Conservation (phyloP, 1,140 invertebrate species). For the Stratiolaelaps scimitus region DNA sequence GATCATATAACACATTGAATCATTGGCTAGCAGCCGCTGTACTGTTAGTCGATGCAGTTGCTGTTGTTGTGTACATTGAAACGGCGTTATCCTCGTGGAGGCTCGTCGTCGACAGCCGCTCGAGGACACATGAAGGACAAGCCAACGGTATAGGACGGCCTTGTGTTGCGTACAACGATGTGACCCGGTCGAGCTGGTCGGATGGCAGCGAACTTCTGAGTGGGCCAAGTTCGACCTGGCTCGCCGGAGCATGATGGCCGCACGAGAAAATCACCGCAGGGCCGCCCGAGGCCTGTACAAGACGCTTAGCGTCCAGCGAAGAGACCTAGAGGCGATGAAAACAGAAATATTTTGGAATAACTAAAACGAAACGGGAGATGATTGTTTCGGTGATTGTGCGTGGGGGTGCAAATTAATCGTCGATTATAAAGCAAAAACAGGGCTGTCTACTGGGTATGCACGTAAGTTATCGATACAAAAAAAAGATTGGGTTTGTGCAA, state of each 20-base stretch:
- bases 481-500: too few relatives aligned
- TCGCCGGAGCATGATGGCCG: slow-evolving; percentile 3
- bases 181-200: slow-evolving; percentile 6
- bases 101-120: background rate
- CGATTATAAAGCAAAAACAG: too few relatives aligned
- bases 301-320: slow-evolving; percentile 15
- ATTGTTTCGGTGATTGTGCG: too few relatives aligned
- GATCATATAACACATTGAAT: too few relatives aligned
- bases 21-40: too few relatives aligned
- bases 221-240: background rate
- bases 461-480: too few relatives aligned
- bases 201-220: background rate
- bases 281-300: background rate
- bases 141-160: slow-evolving; percentile 3
- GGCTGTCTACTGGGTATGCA: too few relatives aligned
- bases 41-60: background rate
- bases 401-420: too few relatives aligned
- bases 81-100: background rate
- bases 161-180: background rate
- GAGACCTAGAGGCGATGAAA: background rate
- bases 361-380: too few relatives aligned
- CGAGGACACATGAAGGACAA: slow-evolving; percentile 20
- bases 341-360: background rate
- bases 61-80: background rate
- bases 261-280: slow-evolving; percentile 8